Conservation (phyloP, 2,888 invertebrate species). For the Plagodis pulveraria region DNA sequence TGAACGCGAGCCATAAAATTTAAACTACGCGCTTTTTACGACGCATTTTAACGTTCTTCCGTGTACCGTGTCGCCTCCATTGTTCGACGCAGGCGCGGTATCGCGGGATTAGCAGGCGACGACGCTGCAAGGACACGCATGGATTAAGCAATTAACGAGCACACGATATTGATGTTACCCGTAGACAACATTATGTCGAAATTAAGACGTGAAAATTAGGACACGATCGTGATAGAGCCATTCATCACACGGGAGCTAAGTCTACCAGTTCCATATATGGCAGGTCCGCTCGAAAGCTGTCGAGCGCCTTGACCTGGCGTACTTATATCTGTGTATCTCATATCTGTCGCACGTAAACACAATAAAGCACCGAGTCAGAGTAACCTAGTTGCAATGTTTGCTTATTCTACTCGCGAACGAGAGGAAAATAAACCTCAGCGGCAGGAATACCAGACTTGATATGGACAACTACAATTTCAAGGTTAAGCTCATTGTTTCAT, state of each 20-base stretch:
- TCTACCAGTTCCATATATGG: constrained; percentile 72
- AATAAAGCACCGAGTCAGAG: constrained; percentile 76
- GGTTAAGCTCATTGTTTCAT: constrained; percentile 31
- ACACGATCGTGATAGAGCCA: constrained; percentile 46
- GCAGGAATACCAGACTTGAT: constrained; percentile 51
- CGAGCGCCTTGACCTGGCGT: constrained; percentile 77
- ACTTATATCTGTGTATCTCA: constrained; percentile 70
- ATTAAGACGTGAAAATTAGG: constrained; percentile 63
- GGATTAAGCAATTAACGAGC: constrained; percentile 69
- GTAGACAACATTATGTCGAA: constrained; percentile 67
- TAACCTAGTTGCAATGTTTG: constrained; percentile 77
- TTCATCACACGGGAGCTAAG: constrained; percentile 67
- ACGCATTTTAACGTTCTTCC: constrained; percentile 77
- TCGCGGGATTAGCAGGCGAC: constrained; percentile 56
- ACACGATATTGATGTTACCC: constrained; percentile 58
- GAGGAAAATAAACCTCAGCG: constrained; percentile 55
- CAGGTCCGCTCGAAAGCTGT: constrained; percentile 75
- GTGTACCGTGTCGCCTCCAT: constrained; percentile 68
- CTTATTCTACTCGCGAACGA: constrained; percentile 66
- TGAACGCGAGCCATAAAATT: constrained; percentile 80
- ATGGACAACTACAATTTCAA: constrained; percentile 49
- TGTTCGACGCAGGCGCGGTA: constrained; percentile 58
- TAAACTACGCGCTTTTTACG: constrained; percentile 80
- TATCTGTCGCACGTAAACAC: constrained; percentile 82
- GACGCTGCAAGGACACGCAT: constrained; percentile 63